Percentiles rank a stretch among this genome's conserved stretches.
phyloP scores from a whole-genome alignment of 1,140 invertebrate genomes.

The Epicauta chinensis region DNA sequence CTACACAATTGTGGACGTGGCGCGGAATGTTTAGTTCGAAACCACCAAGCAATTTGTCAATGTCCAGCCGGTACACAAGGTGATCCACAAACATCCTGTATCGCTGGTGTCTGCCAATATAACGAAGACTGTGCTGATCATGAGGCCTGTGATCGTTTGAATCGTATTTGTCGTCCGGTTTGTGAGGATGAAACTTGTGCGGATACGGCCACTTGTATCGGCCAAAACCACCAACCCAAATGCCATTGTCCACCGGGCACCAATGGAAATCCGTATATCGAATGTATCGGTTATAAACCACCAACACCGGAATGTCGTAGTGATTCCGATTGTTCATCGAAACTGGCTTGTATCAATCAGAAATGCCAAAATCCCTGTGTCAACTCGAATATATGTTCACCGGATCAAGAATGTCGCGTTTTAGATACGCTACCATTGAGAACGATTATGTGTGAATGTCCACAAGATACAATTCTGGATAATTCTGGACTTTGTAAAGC shows the following conservation, averaged over 20 bases:
- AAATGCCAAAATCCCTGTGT: slow-evolving; percentile 72
- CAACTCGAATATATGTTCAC: slow-evolving; percentile 59
- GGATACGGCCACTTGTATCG: slow-evolving; percentile 64
- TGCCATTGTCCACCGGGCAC: slow-evolving; percentile 70
- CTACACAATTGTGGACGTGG: slow-evolving; percentile 66
- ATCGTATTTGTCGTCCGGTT: slow-evolving; percentile 74
- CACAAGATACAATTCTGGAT: slow-evolving; percentile 61
- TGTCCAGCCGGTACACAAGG: slow-evolving; percentile 82
- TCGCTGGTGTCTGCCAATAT: slow-evolving; percentile 76
- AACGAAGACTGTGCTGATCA: slow-evolving; percentile 84
- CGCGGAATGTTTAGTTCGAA: slow-evolving; percentile 66
- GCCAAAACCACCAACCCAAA: slow-evolving; percentile 66
- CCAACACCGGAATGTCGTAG: slow-evolving; percentile 57
- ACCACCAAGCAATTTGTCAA: slow-evolving; percentile 71
- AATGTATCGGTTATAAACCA: slow-evolving; percentile 49
- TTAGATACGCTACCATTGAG: slow-evolving; percentile 71
- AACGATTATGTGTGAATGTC: slow-evolving; percentile 76
- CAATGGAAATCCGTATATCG: slow-evolving; percentile 70
- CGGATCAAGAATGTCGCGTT: slow-evolving; percentile 70
- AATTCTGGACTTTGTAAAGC: slow-evolving; percentile 55
- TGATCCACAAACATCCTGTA: slow-evolving; percentile 71
- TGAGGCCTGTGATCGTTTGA: slow-evolving; percentile 78
- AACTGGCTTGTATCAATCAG: slow-evolving; percentile 68
- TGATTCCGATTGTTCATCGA: slow-evolving; percentile 68
- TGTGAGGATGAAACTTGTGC: slow-evolving; percentile 74